Evolutionary conservation across 2,797 vertebrate species (phyloP).

Genomic region (Epinephelus awoara): DNA sequence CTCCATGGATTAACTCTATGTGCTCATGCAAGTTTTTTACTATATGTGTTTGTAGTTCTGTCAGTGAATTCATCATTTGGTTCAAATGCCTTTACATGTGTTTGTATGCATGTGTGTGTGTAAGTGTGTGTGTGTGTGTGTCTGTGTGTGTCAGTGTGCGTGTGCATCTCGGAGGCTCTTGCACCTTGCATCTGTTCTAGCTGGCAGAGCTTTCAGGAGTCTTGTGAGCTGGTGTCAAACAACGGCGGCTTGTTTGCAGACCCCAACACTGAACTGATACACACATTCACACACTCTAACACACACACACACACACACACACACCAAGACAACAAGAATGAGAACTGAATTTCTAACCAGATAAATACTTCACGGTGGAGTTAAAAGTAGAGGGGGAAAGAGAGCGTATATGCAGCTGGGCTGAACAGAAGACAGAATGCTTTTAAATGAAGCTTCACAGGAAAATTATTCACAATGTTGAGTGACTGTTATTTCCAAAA

Average conservation of each 20-base stretch:
- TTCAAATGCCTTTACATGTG: not conserved
- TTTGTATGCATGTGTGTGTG: not conserved
- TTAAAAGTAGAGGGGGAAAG: not conserved
- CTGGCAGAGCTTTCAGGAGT: slow-evolving; percentile 69
- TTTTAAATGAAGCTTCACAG: slow-evolving; percentile 32
- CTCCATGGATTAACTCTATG: not conserved
- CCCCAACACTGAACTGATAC: slow-evolving; percentile 58
- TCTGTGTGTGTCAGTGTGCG: slow-evolving; percentile 1
- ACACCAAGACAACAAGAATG: slow-evolving; percentile 13
- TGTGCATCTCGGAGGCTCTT: slow-evolving; percentile 41
- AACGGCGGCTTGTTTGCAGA: slow-evolving; percentile 79
- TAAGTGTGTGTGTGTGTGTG: slow-evolving; percentile 5
- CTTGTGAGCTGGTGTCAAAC: slow-evolving; percentile 71
- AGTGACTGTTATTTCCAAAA: slow-evolving; percentile 8
- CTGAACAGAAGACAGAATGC: slow-evolving; percentile 10
- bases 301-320: slow-evolving; percentile 9
- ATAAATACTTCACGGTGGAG: slow-evolving; percentile 27
- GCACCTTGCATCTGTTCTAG: slow-evolving; percentile 76
- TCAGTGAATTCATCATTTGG: not conserved
- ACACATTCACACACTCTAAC: slow-evolving; percentile 53
- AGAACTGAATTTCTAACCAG: slow-evolving; percentile 41
- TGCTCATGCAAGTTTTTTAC: not conserved
- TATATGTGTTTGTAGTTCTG: slow-evolving; percentile 7
- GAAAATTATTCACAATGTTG: slow-evolving; percentile 9
- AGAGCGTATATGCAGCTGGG: slow-evolving; percentile 16